Percentiles rank a stretch among this genome's conserved stretches.
These are phyloP conservation scores for Lacerta agilis DNA, from an alignment of 2,797 vertebrate genomes.

Conservation along the genomic window DNA sequence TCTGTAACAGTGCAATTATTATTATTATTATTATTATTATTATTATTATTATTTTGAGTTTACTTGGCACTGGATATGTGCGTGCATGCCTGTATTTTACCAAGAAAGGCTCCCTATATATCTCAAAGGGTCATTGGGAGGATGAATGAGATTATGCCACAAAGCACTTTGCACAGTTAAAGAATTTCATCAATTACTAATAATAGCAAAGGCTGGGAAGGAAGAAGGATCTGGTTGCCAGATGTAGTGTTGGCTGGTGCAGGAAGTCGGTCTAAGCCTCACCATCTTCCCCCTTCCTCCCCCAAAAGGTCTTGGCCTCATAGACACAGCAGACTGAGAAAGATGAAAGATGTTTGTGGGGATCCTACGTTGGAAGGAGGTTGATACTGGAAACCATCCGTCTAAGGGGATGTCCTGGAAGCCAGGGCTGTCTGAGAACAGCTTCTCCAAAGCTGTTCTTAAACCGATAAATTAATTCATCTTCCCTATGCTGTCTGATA, in stretches of 20 bases:
- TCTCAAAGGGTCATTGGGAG: background rate
- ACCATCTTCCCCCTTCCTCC: background rate
- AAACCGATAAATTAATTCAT: background rate
- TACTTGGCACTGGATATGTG: too few species aligned
- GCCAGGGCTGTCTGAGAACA: background rate
- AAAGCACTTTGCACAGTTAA: background rate
- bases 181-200: background rate
- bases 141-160: background rate
- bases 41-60: too few species aligned
- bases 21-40: too few species aligned
- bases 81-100: too few species aligned
- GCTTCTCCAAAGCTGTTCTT: background rate
- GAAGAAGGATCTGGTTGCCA: constrained; percentile 24
- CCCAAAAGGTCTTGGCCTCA: background rate
- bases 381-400: background rate
- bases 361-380: constrained; percentile 6
- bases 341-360: background rate
- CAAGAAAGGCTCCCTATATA: background rate
- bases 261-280: constrained; percentile 1
- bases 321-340: constrained; percentile 27
- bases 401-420: constrained; percentile 15
- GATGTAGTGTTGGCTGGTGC: constrained; percentile 23
- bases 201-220: background rate
- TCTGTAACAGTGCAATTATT: too few species aligned
- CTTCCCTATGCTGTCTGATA: background rate